Evolutionary conservation across 2,888 invertebrate species (phyloP).

Genomic region (Xestia sexstrigata): DNA sequence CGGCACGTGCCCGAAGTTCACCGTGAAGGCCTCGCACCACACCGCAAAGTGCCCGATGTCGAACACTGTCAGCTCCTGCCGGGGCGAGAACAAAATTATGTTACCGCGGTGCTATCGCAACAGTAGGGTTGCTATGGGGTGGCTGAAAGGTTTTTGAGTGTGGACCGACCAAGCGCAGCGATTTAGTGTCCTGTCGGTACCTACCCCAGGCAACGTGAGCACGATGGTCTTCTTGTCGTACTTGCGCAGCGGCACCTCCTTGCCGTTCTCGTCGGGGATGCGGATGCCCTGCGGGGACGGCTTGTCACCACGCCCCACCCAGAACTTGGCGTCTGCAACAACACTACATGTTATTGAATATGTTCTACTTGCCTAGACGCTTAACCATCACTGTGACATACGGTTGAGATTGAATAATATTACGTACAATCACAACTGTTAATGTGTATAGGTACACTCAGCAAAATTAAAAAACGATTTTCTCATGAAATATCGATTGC

Average conservation of each 20-base stretch:
- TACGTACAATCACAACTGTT: not conserved
- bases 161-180: not conserved
- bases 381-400: too few species aligned
- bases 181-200: slow-evolving; percentile 25
- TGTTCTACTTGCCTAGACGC: not conserved
- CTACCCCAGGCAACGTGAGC: slow-evolving; percentile 94
- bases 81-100: not conserved
- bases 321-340: slow-evolving; percentile 96
- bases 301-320: slow-evolving; percentile 96
- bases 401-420: not conserved
- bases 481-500: not conserved
- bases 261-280: slow-evolving; percentile 98
- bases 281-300: slow-evolving; percentile 96
- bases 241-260: slow-evolving; percentile 93
- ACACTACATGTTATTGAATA: not conserved
- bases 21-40: slow-evolving; percentile 98
- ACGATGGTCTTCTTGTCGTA: slow-evolving; percentile 97
- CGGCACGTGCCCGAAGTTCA: slow-evolving; percentile 97
- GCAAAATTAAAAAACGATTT: not conserved
- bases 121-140: not conserved
- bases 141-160: not conserved
- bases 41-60: slow-evolving; percentile 98
- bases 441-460: not conserved
- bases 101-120: not conserved
- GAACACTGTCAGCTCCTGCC: slow-evolving; percentile 95